Base-by-base conservation (phyloP, 1,140 invertebrate species). In the Dreissena rostriformis region DNA sequence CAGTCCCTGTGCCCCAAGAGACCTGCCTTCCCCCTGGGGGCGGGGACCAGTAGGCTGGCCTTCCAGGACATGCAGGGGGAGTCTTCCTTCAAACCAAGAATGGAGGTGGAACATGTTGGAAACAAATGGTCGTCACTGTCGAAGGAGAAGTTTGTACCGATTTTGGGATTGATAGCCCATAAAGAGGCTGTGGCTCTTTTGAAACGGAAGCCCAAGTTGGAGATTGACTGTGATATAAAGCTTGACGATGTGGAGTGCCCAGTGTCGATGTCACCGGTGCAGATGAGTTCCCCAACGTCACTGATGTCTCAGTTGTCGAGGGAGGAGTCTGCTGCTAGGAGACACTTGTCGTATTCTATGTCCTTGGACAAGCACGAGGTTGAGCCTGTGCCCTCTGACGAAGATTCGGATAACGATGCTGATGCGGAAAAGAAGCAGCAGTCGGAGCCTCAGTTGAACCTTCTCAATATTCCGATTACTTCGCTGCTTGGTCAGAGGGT, bases 301-400 rank as follows among this genome's bases (percentile, higher is more conserved):
- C 86, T 92, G 14, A 90, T 92, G 7, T 92, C 91, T 22, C 91
- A 91, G 68, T 70, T 91, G 4, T 91, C 89, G 67, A 84, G 88
- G n/a, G 91, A 91, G 63, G 88, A 86, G 14, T 86, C 86, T 53
- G 65, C 70, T 7, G 76, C 86, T 24, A 86, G 77, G 71, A 85
- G 85, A 55, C 49, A 79, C 28, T 70, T 87, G 51, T 87, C 77
- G 55, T 88, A 85, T 78, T 87, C 85, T 6, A 68, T 82, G 51
- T 86, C 84, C 1, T 19, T 75, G 51, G 82, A 84, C 19, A 81
- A 86, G 53, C 52, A 84, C 63, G 85, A 88, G 2, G 74, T 72
- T 65, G 53, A 77, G 22, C 84, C 85, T 49, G 82, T 51, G 19
- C 63, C 68, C 15, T 68, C 71, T 17, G 83, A 75, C 1, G 52